Evolutionary conservation across 2,113 vertebrate species (phyloP).

Genomic region (Semicossyphus pulcher): DNA sequence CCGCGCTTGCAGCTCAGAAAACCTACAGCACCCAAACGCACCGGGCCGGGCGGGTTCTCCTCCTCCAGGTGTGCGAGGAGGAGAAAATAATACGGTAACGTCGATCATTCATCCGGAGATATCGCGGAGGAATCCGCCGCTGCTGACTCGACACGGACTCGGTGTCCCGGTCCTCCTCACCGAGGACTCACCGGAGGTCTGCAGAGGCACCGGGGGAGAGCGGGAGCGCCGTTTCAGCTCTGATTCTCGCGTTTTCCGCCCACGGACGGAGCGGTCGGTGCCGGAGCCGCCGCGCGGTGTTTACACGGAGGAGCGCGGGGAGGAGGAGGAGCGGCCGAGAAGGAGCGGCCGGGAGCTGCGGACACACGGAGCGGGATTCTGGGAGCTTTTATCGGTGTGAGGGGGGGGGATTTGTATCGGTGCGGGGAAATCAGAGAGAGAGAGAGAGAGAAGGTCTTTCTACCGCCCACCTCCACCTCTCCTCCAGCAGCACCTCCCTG

Average conservation of each 20-base stretch:
- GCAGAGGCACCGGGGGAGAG: background rate
- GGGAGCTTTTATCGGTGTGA: background rate
- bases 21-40: conserved; percentile 48
- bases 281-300: conserved; percentile 9
- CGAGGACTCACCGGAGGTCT: background rate
- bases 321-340: background rate
- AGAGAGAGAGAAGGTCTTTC: background rate
- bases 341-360: conserved; percentile 6
- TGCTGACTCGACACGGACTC: background rate
- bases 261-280: background rate
- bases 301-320: background rate
- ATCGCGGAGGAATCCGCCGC: background rate
- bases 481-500: background rate
- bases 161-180: background rate
- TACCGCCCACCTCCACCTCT: background rate
- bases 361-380: background rate
- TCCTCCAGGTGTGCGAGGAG: conserved; percentile 56
- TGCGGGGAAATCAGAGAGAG: background rate
- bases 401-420: background rate
- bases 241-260: background rate
- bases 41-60: conserved; percentile 10
- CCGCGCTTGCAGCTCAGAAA: conserved; percentile 6
- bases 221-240: background rate
- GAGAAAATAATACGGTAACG: background rate
- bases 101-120: background rate